Base-by-base conservation (phyloP, 1,140 invertebrate species). In the Macrotrachela quadricornifera region DNA sequence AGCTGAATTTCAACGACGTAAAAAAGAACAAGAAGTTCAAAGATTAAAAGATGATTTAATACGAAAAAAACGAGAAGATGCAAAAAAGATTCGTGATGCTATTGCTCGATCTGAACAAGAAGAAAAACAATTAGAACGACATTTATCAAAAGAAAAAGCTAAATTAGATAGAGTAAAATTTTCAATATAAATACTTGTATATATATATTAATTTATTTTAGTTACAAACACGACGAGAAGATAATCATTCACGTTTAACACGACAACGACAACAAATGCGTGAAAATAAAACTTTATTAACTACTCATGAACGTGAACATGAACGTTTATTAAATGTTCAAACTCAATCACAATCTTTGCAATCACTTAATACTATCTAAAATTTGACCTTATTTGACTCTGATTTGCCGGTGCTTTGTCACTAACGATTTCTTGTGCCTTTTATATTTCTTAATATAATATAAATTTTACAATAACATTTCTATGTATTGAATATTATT, bases 111-210 rank as follows among this genome's bases (percentile, higher is more conserved):
- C 55, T 39, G 51, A 53, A 12, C 51, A 44, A n/a, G 18, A 56
- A 40, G 65, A 67, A 50, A 57, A 59, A 46, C 60, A 64, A 46
- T 48, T 64, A 46, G 55, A 67, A 49, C 61, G 64, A 47, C 47
- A 58, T 46, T 45, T 65, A 13, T 13, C 61, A 1, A 55, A 59
- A 48, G 63, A 65, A 56, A 63, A 62, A 54, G 62, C 63, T 11
- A 61, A 63, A 51, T 56, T 67, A 15, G 62, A 63, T 44, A 67
- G 64, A 64, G 64, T 66, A 58, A 53, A 36, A 14, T 21, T 39
- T 38, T 16, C 41, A 41, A 14, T 30, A 14, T 3, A 37, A n/a
- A 37, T 37, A n/a, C n/a, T n/a, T 50, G 11, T 17, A 16, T 14
- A 16, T 18, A 16, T n/a, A 13, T 30, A 41, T n/a, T 47, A 50